Percentiles rank a stretch among this genome's conserved stretches.
phyloP scores from a whole-genome alignment of 2,888 invertebrate genomes.

The Timema podura region DNA sequence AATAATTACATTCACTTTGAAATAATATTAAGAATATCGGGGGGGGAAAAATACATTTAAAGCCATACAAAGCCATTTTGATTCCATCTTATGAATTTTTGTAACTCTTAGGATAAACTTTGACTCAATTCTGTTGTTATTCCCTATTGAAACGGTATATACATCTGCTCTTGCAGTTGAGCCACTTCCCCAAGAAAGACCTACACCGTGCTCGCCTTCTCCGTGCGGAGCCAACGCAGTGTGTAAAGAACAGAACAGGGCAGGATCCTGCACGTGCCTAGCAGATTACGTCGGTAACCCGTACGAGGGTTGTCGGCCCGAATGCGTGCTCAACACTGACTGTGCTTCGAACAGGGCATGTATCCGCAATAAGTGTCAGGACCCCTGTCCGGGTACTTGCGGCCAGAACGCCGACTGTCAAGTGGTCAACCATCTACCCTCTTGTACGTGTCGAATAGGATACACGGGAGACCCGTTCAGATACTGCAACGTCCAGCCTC shows the following conservation, averaged over 20 bases:
- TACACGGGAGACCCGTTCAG: slow-evolving; percentile 69
- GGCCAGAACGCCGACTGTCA: slow-evolving; percentile 44
- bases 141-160: slow-evolving; percentile 54
- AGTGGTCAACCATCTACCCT: slow-evolving; percentile 40
- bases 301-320: slow-evolving; percentile 46
- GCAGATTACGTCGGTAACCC: slow-evolving; percentile 62
- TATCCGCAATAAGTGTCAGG: too few species aligned
- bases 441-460: slow-evolving; percentile 57
- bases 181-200: slow-evolving; percentile 52
- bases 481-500: slow-evolving; percentile 47
- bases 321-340: slow-evolving; percentile 50
- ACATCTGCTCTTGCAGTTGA: slow-evolving; percentile 41
- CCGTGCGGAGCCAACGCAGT: slow-evolving; percentile 65
- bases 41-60: too few species aligned
- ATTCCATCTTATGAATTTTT: too few species aligned
- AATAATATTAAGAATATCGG: too few species aligned
- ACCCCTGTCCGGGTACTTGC: slow-evolving; percentile 57
- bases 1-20: too few species aligned
- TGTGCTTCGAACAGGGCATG: slow-evolving; percentile 49
- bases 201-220: slow-evolving; percentile 56
- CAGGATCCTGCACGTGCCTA: slow-evolving; percentile 47
- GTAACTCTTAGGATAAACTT: too few species aligned
- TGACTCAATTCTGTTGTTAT: too few species aligned
- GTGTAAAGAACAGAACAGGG: slow-evolving; percentile 37
- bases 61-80: too few species aligned